These are phyloP conservation scores for Chaunax sp. DNA, from an alignment of 2,797 vertebrate genomes.

Conservation along the genomic window DNA sequence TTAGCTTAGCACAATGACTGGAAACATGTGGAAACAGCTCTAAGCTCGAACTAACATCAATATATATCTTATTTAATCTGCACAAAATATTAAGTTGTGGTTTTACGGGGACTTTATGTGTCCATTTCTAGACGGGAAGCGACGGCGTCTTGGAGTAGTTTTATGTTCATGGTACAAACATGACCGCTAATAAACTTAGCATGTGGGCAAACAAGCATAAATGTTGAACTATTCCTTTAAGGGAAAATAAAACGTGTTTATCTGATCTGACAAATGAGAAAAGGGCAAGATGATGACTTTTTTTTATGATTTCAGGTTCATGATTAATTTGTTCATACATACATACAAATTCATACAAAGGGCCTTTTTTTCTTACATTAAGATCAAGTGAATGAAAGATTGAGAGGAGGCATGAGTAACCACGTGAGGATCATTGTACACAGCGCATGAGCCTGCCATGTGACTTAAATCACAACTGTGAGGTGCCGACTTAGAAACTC, in stretches of 20 bases:
- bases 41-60: not conserved
- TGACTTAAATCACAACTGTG: slow-evolving; percentile 74
- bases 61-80: not conserved
- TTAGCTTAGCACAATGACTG: slow-evolving; percentile 3
- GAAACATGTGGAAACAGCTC: not conserved
- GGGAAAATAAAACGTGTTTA: not conserved
- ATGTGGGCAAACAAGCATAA: not conserved
- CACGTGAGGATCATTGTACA: slow-evolving; percentile 58
- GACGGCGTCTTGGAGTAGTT: not conserved
- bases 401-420: slow-evolving; percentile 27
- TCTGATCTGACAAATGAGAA: slow-evolving; percentile 36
- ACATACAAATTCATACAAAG: too few species aligned
- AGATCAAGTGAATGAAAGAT: slow-evolving; percentile 33
- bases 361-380: slow-evolving; percentile 72
- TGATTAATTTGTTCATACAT: slow-evolving; percentile 30
- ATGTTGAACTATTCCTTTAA: slow-evolving; percentile 3
- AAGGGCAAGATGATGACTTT: slow-evolving; percentile 2
- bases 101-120: not conserved
- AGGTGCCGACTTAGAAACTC: slow-evolving; percentile 40
- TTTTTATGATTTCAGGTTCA: not conserved
- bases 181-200: not conserved
- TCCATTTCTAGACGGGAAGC: not conserved
- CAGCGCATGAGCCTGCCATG: slow-evolving; percentile 53
- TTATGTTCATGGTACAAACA: not conserved
- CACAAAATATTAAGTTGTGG: not conserved